Percentiles rank a stretch among this genome's conserved stretches.
phyloP scores from a whole-genome alignment of 1,140 invertebrate genomes.

The Caenorhabditis tropicalis region DNA sequence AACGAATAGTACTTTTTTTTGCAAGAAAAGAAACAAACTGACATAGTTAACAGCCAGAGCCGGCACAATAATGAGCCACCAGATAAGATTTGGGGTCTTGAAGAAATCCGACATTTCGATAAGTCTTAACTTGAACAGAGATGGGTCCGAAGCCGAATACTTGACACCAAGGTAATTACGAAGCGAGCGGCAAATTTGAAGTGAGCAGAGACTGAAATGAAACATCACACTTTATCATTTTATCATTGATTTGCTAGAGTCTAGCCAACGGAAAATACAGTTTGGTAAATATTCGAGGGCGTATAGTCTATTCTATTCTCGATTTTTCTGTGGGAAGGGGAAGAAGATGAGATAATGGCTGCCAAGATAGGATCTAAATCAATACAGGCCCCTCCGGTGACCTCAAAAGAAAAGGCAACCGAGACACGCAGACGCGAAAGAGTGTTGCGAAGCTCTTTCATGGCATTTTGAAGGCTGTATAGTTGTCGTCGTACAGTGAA shows the following conservation, averaged over 20 bases:
- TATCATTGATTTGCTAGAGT: background rate
- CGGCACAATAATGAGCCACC: constrained; percentile 56
- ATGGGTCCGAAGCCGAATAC: constrained; percentile 33
- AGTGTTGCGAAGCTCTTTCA: background rate
- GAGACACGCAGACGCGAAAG: background rate
- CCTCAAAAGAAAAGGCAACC: background rate
- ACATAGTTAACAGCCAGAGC: constrained; percentile 53
- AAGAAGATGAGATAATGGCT: background rate
- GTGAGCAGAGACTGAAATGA: constrained; percentile 30
- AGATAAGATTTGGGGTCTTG: constrained; percentile 50
- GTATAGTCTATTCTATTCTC: background rate
- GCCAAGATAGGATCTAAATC: background rate
- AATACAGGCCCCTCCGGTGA: background rate
- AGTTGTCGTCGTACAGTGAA: background rate
- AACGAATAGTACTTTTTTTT: constrained; percentile 40
- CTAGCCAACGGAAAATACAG: background rate
- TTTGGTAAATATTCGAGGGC: background rate
- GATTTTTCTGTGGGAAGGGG: background rate
- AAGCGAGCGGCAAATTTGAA: constrained; percentile 4
- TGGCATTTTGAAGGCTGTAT: background rate
- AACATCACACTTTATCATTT: constrained; percentile 14
- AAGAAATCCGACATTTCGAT: constrained; percentile 54
- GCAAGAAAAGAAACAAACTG: background rate
- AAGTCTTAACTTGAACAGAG: background rate
- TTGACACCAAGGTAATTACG: constrained; percentile 47